Conservation (phyloP, 1,140 invertebrate species). For the Andrena cerasifolii region DNA sequence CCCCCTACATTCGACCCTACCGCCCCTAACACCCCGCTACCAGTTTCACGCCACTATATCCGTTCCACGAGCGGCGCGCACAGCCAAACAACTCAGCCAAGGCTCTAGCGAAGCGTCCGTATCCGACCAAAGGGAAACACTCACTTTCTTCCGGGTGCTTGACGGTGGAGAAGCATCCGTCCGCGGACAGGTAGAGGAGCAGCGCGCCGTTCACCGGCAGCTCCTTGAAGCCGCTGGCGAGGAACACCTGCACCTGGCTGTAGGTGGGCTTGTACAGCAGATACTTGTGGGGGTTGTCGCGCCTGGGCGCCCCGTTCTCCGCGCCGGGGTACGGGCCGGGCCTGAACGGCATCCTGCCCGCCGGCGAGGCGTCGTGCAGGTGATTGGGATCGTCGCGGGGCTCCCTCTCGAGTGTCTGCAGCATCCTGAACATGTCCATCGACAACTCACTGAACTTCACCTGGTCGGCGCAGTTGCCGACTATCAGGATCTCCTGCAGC, state of each 20-base stretch:
- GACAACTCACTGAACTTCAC: slow-evolving; percentile 99
- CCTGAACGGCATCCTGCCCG: slow-evolving; percentile 88
- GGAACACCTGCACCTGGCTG: slow-evolving; percentile 95
- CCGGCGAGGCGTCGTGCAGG: slow-evolving; percentile 93
- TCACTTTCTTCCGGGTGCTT: slow-evolving; percentile 96
- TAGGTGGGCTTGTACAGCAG: slow-evolving; percentile 97
- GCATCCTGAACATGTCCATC: slow-evolving; percentile 99
- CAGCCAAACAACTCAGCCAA: slow-evolving; percentile 34
- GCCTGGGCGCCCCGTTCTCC: slow-evolving; percentile 89
- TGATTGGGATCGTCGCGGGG: slow-evolving; percentile 92
- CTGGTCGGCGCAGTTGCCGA: slow-evolving; percentile 96
- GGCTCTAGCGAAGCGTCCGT: slow-evolving; percentile 20
- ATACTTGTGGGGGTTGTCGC: slow-evolving; percentile 98
- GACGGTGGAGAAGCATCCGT: slow-evolving; percentile 93
- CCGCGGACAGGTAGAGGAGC: slow-evolving; percentile 96
- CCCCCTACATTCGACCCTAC: too few relatives aligned
- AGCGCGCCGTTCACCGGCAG: slow-evolving; percentile 95
- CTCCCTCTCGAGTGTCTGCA: slow-evolving; percentile 96
- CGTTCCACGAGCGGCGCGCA: too few relatives aligned
- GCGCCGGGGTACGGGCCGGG: slow-evolving; percentile 84
- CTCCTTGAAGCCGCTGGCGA: slow-evolving; percentile 97
- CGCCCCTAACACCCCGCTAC: too few relatives aligned
- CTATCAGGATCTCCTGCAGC: slow-evolving; percentile 96
- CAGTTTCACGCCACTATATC: too few relatives aligned
- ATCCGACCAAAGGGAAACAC: slow-evolving; percentile 72